A percentile compares a stretch with the other conserved stretches of the same genome.
phyloP scores from a whole-genome alignment of 2,888 invertebrate genomes.

The Actias luna region DNA sequence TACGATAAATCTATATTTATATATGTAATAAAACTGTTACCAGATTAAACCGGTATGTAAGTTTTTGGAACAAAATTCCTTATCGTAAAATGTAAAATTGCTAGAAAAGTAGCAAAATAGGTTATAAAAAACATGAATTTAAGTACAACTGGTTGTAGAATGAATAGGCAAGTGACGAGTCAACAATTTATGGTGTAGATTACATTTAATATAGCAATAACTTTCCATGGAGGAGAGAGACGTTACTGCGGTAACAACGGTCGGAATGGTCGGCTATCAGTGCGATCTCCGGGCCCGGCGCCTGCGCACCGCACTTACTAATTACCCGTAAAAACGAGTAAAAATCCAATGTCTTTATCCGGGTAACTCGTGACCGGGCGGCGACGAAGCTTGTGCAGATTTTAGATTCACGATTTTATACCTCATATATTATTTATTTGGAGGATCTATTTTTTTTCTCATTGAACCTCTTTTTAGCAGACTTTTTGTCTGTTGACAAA shows the following conservation, averaged over 20 bases:
- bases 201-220: neutral
- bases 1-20: too few relatives aligned
- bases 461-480: neutral
- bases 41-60: too few relatives aligned
- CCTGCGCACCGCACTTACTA: constrained; percentile 43
- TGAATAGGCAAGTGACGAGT: neutral
- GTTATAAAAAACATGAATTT: too few relatives aligned
- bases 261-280: constrained; percentile 4
- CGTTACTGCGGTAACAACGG: neutral
- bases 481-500: too few relatives aligned
- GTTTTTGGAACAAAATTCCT: too few relatives aligned
- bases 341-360: constrained; percentile 31
- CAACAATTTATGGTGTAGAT: neutral
- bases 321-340: constrained; percentile 35
- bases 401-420: constrained; percentile 45
- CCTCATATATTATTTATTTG: neutral
- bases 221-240: neutral
- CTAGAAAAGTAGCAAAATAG: too few relatives aligned
- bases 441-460: neutral
- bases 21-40: too few relatives aligned
- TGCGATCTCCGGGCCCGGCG: constrained; percentile 28
- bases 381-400: constrained; percentile 35
- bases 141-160: too few relatives aligned
- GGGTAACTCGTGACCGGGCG: constrained; percentile 37
- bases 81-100: too few relatives aligned